Evolutionary conservation across 1,140 invertebrate genomes (phyloP), one percentile per base, ranked within the genome.

Genomic region (Acromyrmex charruanus): DNA sequence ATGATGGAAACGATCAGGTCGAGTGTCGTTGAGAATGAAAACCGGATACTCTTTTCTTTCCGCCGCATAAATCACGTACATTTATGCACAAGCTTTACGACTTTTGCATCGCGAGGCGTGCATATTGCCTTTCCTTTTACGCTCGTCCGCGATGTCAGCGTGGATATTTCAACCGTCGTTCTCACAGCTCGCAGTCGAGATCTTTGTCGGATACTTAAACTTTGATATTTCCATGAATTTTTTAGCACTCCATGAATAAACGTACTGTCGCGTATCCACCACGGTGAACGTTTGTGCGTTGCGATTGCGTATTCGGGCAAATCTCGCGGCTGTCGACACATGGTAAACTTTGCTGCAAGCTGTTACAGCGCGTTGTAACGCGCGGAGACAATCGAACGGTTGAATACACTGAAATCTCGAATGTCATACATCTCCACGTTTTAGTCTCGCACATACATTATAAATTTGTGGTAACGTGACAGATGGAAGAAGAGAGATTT

Each of bases 221-320:
- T 89, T 91, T 89, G 58, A 91, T 88, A 58, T 74, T 85, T 69
- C 74, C 61, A 77, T 89, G 89, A 89, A 91, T 90, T 79, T 80
- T 77, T 85, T 68, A 91, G 65, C 75, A 18, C 66, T 14, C 25
- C 77, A 77, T 65, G 53, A 59, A 66, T 71, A 69, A 86, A 66
- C 59, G 35, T 53, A 51, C 44, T 3, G 4, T 25, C 51, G 59
- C 55, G 21, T 66, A 51, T 28, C 9, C 44, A 10, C 31, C 25
- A 35, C 21, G 16, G 53, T 63, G 77, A 59, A 80, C 49, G 25
- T 53, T 69, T 68, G 77, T 66, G 49, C 28, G 77, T 68, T 61
- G 61, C 25, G 28, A 80, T 66, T 80, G 77, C 77, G 44, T 80
- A 80, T 80, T 80, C 61, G 44, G 49, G 44, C 49, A 28, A n/a